Conservation (phyloP, 2,888 invertebrate species). For the Nemoura dubitans region DNA sequence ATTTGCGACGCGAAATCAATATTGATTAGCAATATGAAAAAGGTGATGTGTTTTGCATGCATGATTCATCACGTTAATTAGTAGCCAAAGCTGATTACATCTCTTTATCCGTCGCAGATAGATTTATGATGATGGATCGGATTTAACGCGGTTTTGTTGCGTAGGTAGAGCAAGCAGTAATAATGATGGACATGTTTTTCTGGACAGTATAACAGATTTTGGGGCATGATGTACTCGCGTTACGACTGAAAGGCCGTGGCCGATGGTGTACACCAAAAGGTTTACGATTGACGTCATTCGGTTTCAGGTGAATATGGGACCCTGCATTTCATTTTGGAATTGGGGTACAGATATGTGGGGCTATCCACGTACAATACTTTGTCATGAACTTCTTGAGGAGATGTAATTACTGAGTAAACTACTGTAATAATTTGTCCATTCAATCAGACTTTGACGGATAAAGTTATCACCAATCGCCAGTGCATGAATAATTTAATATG, state of each 20-base stretch:
- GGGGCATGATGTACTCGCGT: not conserved
- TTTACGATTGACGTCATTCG: too few relatives aligned
- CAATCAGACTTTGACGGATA: too few relatives aligned
- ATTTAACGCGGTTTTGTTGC: not conserved
- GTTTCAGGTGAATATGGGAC: too few relatives aligned
- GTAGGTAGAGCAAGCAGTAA: not conserved
- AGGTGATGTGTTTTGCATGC: not conserved
- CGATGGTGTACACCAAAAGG: not conserved
- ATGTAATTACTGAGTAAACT: too few relatives aligned
- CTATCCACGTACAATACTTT: too few relatives aligned
- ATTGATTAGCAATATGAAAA: not conserved
- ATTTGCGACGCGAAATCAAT: not conserved
- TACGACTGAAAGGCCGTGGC: not conserved
- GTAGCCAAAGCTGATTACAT: not conserved
- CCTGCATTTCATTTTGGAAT: too few relatives aligned
- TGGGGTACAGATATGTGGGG: too few relatives aligned
- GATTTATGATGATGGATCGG: conserved; percentile 7
- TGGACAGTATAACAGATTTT: not conserved
- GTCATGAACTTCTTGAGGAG: too few relatives aligned
- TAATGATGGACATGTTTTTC: not conserved
- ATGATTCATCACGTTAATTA: conserved; percentile 4
- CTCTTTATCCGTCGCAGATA: not conserved
- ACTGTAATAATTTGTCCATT: too few relatives aligned
- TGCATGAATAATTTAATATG: too few relatives aligned
- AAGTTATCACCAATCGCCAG: too few relatives aligned